Evolutionary conservation across 2,888 invertebrate species (phyloP), one percentile per base, ranked within the genome.

Genomic region (Clitarchus hookeri): DNA sequence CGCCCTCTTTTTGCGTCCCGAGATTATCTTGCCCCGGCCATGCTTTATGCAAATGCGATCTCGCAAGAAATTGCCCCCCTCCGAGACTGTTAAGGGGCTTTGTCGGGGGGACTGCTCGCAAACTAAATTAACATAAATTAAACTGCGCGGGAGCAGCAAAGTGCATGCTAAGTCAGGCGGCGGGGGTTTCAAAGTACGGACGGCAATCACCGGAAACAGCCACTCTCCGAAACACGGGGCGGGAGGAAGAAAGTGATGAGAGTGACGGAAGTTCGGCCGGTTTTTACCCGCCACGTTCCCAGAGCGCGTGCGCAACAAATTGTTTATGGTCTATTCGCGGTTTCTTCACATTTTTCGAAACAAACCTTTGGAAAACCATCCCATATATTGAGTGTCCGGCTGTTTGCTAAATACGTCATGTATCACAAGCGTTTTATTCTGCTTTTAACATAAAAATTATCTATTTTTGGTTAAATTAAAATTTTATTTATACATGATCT

Each of bases 11-110:
- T 65, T 23, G n/a, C 65, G 65, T 23, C 65, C 48, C 65, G 65
- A 65, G 65, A 65, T 65, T 65, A 65, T 65, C 65, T 65, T 65
- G 65, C 65, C 65, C 36, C 23, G 65, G 65, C 65, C 65, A 65
- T 65, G 65, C 65, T 65, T 65, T 65, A 65, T 65, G 65, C 65
- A 65, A 65, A 65, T 65, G 65, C 65, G 19, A 65, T 65, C 65
- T 65, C 65, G 65, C 65, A 65, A 65, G 65, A 65, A 65, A 65
- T 65, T 65, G 65, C 65, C 65, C 65, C 48, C 0, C 65, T 8
- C 0, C n/a, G 65, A 65, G 65, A 65, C 65, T 65, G 65, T n/a
- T 65, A 65, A 65, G 65, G 36, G 65, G 65, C 65, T 65, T 65
- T 65, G 65, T 65, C 65, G 65, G 65, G 65, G 65, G 65, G 23